Evolutionary conservation across 1,140 invertebrate species (phyloP), one percentile per base, ranked within the genome.

Genomic region (Ips nitidus): DNA sequence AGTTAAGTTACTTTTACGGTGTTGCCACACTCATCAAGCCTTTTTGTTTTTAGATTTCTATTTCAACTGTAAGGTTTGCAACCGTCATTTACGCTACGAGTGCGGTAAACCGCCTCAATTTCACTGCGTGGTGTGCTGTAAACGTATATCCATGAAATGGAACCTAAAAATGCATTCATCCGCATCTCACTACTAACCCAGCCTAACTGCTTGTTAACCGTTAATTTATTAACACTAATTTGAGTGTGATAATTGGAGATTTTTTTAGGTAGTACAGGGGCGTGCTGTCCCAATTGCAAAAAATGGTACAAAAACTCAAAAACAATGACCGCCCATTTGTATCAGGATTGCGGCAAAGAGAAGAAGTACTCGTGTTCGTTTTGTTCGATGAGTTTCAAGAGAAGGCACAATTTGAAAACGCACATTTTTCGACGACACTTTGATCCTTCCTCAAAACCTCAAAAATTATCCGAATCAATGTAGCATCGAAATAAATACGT

Each of bases 81-180:
- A 69, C 53, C 85, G 89, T 3, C 91, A 93, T 80, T 88, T 91
- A 77, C 90, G 87, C 78, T 90, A 91, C 72, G 91, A 93, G 79
- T 82, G 80, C 64, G 75, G 81, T n/a, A 82, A 83, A 43, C 80
- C 82, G 42, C 82, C 82, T 1, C 79, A 83, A 63, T 85, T 85
- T 75, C 78, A 81, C 56, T 86, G 84, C 69, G 67, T 74, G 1
- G 66, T 80, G 1, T 85, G 84, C 66, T 71, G 78, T 0, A 82
- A 80, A 66, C 80, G 79, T 61, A 82, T 81, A 64, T 80, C 81
- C 55, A 73, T 81, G n/a, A 77, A 79, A 1, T 79, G 80, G 53
- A 82, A 79, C 56, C 80, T 84, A 22, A 86, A 86, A 71, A 41
- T 58, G 38, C 72, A 76, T 56, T 43, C 62, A 5, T 90, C 22